These are phyloP conservation scores for Sthenelais limicola DNA, from an alignment of 2,888 invertebrate genomes.

Conservation along the genomic window DNA sequence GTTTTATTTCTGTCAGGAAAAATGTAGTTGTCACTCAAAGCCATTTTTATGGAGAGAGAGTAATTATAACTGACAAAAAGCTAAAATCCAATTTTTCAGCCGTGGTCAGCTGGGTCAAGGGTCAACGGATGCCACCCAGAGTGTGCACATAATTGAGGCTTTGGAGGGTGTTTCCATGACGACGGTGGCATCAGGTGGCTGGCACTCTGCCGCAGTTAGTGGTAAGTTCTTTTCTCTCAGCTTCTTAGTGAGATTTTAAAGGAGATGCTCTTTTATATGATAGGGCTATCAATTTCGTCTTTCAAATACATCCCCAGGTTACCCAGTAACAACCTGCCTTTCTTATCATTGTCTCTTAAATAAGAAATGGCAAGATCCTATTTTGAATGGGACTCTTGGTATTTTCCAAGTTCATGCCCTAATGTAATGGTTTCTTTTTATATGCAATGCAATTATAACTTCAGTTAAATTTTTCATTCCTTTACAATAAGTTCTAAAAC, in stretches of 20 bases:
- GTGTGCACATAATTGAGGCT: conserved; percentile 81
- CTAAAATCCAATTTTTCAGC: conserved; percentile 72
- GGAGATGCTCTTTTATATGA: background rate
- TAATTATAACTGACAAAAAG: background rate
- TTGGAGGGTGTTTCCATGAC: conserved; percentile 83
- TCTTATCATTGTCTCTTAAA: too few relatives aligned
- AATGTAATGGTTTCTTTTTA: background rate
- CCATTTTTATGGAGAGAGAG: background rate
- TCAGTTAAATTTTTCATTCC: too few relatives aligned
- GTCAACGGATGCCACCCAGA: conserved; percentile 77
- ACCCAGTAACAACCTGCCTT: too few relatives aligned
- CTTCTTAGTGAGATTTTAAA: background rate
- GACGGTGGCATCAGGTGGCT: conserved; percentile 85
- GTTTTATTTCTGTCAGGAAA: background rate
- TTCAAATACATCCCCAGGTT: too few relatives aligned
- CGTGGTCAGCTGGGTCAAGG: conserved; percentile 90
- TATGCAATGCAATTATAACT: background rate
- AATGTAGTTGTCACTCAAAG: background rate
- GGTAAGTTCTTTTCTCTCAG: conserved; percentile 28
- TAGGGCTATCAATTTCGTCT: too few relatives aligned
- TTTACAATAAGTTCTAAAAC: too few relatives aligned
- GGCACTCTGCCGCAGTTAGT: conserved; percentile 85
- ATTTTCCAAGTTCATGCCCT: background rate
- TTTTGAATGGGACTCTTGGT: too few relatives aligned
- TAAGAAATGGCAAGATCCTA: too few relatives aligned